Base-by-base conservation (phyloP, 92 coral and sea anemone species). In the Galaxea fascicularis region DNA sequence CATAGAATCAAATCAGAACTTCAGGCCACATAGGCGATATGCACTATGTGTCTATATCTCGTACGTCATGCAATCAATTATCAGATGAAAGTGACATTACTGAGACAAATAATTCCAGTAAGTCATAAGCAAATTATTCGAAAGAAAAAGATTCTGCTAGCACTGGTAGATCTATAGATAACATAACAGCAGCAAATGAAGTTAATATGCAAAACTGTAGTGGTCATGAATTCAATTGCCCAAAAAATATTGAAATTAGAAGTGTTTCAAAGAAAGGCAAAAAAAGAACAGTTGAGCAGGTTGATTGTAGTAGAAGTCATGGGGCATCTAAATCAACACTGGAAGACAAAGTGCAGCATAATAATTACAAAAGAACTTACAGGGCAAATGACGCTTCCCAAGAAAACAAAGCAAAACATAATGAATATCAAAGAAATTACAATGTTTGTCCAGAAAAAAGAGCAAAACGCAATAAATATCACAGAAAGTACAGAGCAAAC, bases 351-450 rank as follows among this genome's bases (percentile, higher is more conserved):
- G 79, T 27, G 57, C 51, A 73, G 35, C 56, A 29, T 20, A 77
- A 77, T 77, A 68, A 22, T 21, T 41, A 63, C 52, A 25, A n/a
- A 46, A 79, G 49, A 39, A 79, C n/a, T 24, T 79, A 79, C 49
- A 79, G 76, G 49, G 84, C 84, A 27, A 59, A 71, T 11, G 64
- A 79, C 57, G 46, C 75, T 12, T 64, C 76, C 24, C 59, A n/a
- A 41, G 77, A 80, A 45, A 31, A 80, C 65, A 80, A 80, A 44
- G 85, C 85, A 63, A 80, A 80, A 68, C 49, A 28, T 45, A 80
- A 65, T 80, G 49, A 30, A 20, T 35, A 35, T 35, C 41, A 35
- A 35, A 35, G 41, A 35, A 35, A 35, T 35, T 35, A 35, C 41
- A 57, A 57, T 17, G 21, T n/a, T 57, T 17, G 63, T 57, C 54